phyloP scores from a whole-genome alignment of 2,888 invertebrate genomes.

The Drosophila cracens region DNA sequence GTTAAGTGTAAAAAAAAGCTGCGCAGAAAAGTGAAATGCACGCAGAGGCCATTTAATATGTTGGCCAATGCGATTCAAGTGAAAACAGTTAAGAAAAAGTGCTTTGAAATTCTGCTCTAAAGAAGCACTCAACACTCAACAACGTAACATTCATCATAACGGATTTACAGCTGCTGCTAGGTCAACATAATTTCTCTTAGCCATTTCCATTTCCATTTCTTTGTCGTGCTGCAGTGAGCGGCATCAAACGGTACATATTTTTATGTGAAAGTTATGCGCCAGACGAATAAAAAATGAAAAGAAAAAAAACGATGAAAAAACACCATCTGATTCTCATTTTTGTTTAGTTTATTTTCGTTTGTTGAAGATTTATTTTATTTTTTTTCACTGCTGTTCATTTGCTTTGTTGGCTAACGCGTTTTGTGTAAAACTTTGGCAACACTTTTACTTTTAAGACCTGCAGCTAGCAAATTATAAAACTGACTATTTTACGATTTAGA shows the following conservation, averaged over 20 bases:
- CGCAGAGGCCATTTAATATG: conserved; percentile 7
- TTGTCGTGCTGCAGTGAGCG: conserved; percentile 39
- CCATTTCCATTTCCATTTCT: conserved; percentile 52
- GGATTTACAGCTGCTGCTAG: conserved; percentile 30
- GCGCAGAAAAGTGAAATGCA: conserved; percentile 42
- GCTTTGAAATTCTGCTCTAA: conserved; percentile 12
- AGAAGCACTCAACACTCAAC: conserved; percentile 4
- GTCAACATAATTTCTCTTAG: conserved; percentile 55
- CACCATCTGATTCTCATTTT: conserved; percentile 53
- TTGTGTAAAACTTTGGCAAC: conserved; percentile 60
- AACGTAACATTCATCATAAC: conserved; percentile 39
- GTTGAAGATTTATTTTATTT: conserved; percentile 45
- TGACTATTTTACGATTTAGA: conserved; percentile 63
- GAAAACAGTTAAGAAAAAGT: conserved; percentile 28
- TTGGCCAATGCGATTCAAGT: conserved; percentile 27
- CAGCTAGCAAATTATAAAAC: conserved; percentile 33
- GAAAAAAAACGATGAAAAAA: neutral
- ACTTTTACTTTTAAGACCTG: conserved; percentile 68
- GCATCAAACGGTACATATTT: conserved; percentile 63
- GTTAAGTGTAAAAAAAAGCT: conserved; percentile 1
- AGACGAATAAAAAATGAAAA: conserved; percentile 12
- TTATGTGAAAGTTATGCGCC: conserved; percentile 66
- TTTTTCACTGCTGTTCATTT: conserved; percentile 48
- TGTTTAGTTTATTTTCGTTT: conserved; percentile 47
- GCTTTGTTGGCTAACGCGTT: conserved; percentile 62